Evolutionary conservation across 2,888 invertebrate species (phyloP), one percentile per base, ranked within the genome.

Genomic region (Hirudinaria manillensis): DNA sequence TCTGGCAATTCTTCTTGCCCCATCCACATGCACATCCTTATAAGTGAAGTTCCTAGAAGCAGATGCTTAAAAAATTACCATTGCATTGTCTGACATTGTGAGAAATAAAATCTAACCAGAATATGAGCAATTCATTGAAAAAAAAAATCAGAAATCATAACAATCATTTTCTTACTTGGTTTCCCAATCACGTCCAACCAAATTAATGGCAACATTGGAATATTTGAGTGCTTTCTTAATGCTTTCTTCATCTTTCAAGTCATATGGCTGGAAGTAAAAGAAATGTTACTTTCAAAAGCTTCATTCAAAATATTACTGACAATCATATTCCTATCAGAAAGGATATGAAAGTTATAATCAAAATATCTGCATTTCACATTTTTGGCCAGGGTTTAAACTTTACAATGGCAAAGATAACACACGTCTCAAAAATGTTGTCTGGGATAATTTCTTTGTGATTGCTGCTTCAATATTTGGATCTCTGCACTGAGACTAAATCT

Each of bases 131-230:
- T 24, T 53, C 21, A n/a, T n/a, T n/a, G 19, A 45, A 71, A 71
- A 71, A 68, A 13, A 68, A 13, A 19, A 3, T 27, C 29, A 36
- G 27, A 10, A 68, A 21, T 21, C n/a, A 68, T 6, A 56, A 56
- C 21, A 56, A 56, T 53, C 13, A 6, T 27, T 56, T 29, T 27
- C 61, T 61, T 80, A 87, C 86, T 89, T 91, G 0, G 98, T 98
- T 85, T 95, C 94, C 88, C 90, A 93, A 80, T 94, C 93, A 56
- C 92, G 88, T 4, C 98, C 97, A 78, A 99, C 89, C 76, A 97
- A 87, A 85, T 99, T 99, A 79, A 99, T 90, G 0, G 98, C 99
- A 73, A 98, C 93, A 87, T 98, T 96, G 0, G 98, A 98, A 87
- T 99, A 92, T 83, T 92, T 91, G 56, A 99, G 90, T 16, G 91